Percentiles rank a stretch among this genome's conserved stretches.
Evolutionary conservation across 2,797 vertebrate genomes (phyloP).

Genomic region (Tangara arthus): DNA sequence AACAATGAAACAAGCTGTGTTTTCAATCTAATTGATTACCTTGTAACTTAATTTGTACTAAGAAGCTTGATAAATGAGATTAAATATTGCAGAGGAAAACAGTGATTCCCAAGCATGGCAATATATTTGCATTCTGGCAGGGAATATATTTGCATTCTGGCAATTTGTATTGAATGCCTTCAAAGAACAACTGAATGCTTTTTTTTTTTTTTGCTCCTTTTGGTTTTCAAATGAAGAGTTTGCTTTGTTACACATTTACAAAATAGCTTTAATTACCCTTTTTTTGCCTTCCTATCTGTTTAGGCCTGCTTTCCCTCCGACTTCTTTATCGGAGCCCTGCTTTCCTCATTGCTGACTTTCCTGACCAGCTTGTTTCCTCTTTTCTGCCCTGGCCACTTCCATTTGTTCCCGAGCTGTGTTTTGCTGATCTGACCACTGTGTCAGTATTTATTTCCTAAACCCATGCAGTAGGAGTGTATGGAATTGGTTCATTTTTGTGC

Average conservation of each 20-base stretch:
- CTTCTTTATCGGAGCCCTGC: neutral
- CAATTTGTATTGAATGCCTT: neutral
- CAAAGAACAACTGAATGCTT: neutral
- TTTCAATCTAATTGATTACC: constrained; percentile 60
- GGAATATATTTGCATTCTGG: neutral
- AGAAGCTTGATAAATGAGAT: constrained; percentile 64
- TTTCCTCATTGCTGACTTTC: neutral
- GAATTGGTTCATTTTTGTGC: neutral
- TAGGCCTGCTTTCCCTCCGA: neutral
- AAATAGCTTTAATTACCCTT: neutral
- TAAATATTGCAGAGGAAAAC: constrained; percentile 29
- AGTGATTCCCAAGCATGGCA: neutral
- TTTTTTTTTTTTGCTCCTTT: neutral
- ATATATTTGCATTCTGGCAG: neutral
- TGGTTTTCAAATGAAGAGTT: neutral
- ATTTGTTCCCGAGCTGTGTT: neutral
- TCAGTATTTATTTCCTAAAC: neutral
- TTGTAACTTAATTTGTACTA: constrained; percentile 66
- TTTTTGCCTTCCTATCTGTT: neutral
- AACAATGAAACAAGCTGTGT: constrained; percentile 60
- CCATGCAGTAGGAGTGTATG: rapidly evolving
- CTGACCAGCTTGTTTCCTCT: neutral
- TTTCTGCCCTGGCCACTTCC: neutral
- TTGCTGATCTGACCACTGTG: neutral
- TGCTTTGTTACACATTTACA: neutral